A percentile compares a stretch with the other conserved stretches of the same genome.
Conservation (phyloP, 2,113 vertebrate species). For the Coracopsis vasa region DNA sequence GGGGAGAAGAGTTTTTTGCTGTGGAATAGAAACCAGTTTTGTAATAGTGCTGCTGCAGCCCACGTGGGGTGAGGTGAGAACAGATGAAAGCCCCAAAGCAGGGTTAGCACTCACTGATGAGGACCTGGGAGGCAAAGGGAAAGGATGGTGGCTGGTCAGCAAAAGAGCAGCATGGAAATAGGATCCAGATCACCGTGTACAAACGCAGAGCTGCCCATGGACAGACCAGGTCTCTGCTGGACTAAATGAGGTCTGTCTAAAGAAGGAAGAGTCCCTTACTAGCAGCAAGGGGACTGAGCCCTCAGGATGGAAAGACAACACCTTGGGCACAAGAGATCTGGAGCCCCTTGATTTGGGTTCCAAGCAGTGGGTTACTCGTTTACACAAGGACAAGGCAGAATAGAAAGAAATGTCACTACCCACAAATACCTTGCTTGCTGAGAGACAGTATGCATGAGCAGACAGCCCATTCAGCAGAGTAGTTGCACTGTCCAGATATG, state of each 20-base stretch:
- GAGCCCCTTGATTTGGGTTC: not conserved
- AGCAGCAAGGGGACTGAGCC: not conserved
- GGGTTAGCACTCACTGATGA: not conserved
- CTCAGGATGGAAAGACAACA: not conserved
- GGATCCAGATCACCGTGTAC: fast-evolving
- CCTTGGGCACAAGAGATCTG: not conserved
- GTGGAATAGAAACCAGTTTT: not conserved
- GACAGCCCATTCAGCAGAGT: not conserved
- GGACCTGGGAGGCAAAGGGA: not conserved
- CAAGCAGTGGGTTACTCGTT: not conserved
- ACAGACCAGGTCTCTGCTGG: not conserved
- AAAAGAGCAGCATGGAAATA: not conserved
- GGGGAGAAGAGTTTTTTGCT: not conserved
- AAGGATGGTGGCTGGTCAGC: not conserved
- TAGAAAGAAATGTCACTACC: not conserved
- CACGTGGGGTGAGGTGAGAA: fast-evolving
- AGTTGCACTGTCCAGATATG: not conserved
- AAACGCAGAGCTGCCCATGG: fast-evolving
- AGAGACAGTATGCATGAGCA: not conserved
- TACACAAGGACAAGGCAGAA: not conserved
- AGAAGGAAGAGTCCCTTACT: not conserved
- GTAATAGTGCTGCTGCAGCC: not conserved
- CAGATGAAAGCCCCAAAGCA: not conserved
- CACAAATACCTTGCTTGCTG: not conserved
- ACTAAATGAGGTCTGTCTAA: not conserved